Conservation (phyloP, 2,888 invertebrate species). For the Abscondita cerata region DNA sequence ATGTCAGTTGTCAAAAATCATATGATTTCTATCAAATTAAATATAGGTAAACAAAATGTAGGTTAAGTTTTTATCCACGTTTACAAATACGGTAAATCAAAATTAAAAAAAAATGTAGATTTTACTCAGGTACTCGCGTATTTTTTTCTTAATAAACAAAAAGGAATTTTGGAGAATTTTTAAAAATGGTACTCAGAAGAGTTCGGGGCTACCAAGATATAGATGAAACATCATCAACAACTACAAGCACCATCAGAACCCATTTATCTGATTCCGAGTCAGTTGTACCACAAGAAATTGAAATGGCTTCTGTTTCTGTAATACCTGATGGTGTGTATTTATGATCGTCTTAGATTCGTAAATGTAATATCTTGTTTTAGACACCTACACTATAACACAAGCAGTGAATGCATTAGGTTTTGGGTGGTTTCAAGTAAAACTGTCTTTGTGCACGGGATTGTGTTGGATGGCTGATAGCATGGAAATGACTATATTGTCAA, state of each 20-base stretch:
- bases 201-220: slow-evolving; percentile 69
- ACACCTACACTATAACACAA: slow-evolving; percentile 86
- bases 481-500: slow-evolving; percentile 97
- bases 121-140: too few species aligned
- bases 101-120: too few species aligned
- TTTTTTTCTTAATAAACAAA: too few species aligned
- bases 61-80: slow-evolving; percentile 6
- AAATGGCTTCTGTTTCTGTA: slow-evolving; percentile 81
- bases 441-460: slow-evolving; percentile 83
- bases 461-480: slow-evolving; percentile 98
- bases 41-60: background rate
- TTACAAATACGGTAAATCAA: background rate
- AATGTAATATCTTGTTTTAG: slow-evolving; percentile 59
- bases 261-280: slow-evolving; percentile 61
- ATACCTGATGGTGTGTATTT: slow-evolving; percentile 74
- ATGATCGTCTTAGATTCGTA: background rate
- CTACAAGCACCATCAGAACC: slow-evolving; percentile 51
- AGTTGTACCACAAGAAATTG: slow-evolving; percentile 67
- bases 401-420: slow-evolving; percentile 87
- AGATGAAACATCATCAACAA: slow-evolving; percentile 59
- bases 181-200: slow-evolving; percentile 59
- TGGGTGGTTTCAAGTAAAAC: slow-evolving; percentile 88
- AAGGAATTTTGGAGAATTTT: too few species aligned
- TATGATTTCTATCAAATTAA: too few species aligned
- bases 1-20: too few species aligned